Evolutionary conservation across 2,888 invertebrate genomes (phyloP).

Genomic region (Ormyrus rosae): DNA sequence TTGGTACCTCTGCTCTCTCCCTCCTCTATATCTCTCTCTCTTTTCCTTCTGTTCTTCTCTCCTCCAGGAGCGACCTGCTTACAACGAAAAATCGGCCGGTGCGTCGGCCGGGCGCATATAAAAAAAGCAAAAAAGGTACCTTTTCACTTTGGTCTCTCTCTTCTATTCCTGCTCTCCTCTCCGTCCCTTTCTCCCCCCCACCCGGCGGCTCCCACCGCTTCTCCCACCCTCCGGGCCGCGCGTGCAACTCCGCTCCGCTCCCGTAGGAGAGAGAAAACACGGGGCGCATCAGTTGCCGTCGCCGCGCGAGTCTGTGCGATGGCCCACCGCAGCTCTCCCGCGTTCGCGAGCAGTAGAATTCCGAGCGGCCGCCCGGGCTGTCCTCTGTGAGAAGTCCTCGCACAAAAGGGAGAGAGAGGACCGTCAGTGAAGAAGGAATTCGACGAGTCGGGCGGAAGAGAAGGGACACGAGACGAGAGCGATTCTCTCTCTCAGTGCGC

Average conservation of each 20-base stretch:
- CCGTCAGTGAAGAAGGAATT: too few species aligned
- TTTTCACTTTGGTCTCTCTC: too few species aligned
- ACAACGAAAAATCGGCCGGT: too few species aligned
- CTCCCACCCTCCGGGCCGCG: neutral
- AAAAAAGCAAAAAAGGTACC: too few species aligned
- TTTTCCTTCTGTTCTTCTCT: neutral
- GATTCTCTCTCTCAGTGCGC: neutral
- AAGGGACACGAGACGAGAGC: too few species aligned
- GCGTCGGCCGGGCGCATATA: too few species aligned
- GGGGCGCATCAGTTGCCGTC: constrained; percentile 8
- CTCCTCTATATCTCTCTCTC: neutral
- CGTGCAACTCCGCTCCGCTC: constrained; percentile 16
- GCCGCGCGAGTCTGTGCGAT: constrained; percentile 39
- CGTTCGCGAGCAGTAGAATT: neutral
- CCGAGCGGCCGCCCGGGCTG: neutral
- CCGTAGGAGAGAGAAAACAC: constrained; percentile 33
- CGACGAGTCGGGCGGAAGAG: too few species aligned
- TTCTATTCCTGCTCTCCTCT: neutral
- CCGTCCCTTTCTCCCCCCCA: neutral
- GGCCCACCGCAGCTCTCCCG: constrained; percentile 17
- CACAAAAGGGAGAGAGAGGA: too few species aligned
- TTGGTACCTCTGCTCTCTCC: constrained; percentile 1
- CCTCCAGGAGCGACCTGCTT: too few species aligned
- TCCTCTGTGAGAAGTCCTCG: neutral
- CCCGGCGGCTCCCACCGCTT: neutral